Evolutionary conservation across 2,888 invertebrate species (phyloP).

Genomic region (Epistrophe eligans): DNA sequence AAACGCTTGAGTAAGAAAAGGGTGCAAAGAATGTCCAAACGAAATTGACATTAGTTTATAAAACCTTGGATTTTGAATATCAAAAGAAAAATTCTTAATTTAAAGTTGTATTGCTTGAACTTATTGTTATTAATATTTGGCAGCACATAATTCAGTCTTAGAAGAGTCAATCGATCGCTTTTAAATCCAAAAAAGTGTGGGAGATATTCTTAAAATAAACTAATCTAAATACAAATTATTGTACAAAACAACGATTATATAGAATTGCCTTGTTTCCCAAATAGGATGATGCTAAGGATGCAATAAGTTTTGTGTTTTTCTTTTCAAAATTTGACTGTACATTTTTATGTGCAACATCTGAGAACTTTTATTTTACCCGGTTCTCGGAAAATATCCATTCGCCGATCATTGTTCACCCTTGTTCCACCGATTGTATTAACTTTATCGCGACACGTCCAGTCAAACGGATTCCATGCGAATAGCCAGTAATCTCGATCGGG

Average conservation of each 20-base stretch:
- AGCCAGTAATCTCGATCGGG: conserved; percentile 88
- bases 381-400: conserved; percentile 84
- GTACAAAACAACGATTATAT: conserved; percentile 36
- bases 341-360: conserved; percentile 83
- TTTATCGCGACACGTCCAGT: conserved; percentile 87
- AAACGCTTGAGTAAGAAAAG: no score
- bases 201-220: conserved; percentile 40
- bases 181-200: not conserved
- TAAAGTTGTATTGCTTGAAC: no score
- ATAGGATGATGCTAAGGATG: conserved; percentile 74
- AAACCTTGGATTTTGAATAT: no score
- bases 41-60: no score
- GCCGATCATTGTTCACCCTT: conserved; percentile 83
- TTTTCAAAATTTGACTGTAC: conserved; percentile 77
- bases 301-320: conserved; percentile 26
- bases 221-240: not conserved
- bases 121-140: not conserved
- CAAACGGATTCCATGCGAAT: conserved; percentile 92
- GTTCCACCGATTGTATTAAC: conserved; percentile 83
- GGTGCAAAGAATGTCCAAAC: no score
- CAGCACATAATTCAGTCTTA: not conserved
- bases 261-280: conserved; percentile 44
- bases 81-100: no score
- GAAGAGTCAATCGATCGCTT: not conserved
- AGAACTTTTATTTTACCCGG: conserved; percentile 83